Base-by-base conservation (phyloP, 1,140 invertebrate genomes). In the Sweltsa coloradensis region DNA sequence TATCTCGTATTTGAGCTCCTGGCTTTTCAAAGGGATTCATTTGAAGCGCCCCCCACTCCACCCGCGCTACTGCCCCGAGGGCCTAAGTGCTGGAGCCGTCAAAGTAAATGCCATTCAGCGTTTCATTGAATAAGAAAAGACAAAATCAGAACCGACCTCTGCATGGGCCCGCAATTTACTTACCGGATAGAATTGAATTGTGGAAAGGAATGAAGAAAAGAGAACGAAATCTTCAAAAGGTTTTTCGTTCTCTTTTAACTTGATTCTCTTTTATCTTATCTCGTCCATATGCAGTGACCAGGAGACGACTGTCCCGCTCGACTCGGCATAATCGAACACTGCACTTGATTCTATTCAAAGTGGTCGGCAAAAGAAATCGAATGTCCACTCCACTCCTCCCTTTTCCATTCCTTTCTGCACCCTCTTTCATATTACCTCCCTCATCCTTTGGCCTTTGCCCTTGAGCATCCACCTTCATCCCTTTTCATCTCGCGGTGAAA, bases 51-150 rank as follows among this genome's bases (percentile, higher is more conserved):
- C 37, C 23, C 27, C 25, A 14, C n/a, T 11, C 6, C 36, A 19
- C n/a, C 36, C 27, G 13, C 14, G 21, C 23, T 23, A 42, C 14
- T 19, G 25, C 43, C 43, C 16, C 29, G 18, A 23, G 25, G 14
- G 18, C 27, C 29, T 45, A 21, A 34, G 14, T 45, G 18, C 43
- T n/a, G 43, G 14, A 19, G 41, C 27, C n/a, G 43, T 45, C 43
- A 45, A 45, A 45, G 43, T 34, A 45, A 45, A 45, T 45, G 43
- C 43, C 27, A 45, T 45, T 45, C 43, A 45, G 31, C 27, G 43
- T 45, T 45, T 45, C 43, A 45, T 45, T 45, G 43, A 45, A 45
- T 45, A 45, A 45, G 43, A 45, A 45, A 45, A 45, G 43, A 43
- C 24, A 45, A 45, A 45, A 45, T 45, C 43, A 45, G 25, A 45